Conservation (phyloP, 2,797 vertebrate species). For the Tadarida brasiliensis region DNA sequence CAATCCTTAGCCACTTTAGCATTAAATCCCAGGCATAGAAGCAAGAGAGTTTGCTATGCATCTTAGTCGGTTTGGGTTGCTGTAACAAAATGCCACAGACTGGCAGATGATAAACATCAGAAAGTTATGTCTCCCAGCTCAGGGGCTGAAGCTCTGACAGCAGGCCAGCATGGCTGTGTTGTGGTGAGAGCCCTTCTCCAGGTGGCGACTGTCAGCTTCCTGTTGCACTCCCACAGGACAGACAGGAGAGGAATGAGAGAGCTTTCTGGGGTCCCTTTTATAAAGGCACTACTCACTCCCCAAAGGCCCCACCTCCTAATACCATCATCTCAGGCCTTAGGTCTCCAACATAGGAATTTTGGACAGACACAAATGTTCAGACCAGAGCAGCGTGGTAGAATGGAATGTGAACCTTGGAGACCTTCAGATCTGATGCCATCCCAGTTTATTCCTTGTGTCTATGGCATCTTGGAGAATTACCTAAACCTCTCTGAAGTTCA, state of each 20-base stretch:
- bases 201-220: not conserved
- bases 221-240: not conserved
- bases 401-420: not conserved
- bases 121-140: not conserved
- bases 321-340: not conserved
- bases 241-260: not conserved
- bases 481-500: not conserved
- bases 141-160: not conserved
- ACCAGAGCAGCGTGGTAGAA: not conserved
- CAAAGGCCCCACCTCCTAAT: not conserved
- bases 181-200: not conserved
- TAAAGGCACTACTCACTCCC: not conserved
- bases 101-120: not conserved
- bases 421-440: not conserved
- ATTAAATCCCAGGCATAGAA: not conserved
- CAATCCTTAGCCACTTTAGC: not conserved
- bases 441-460: not conserved
- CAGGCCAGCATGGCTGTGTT: not conserved
- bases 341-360: not conserved
- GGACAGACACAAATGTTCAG: not conserved
- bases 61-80: not conserved
- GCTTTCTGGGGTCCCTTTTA: not conserved
- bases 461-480: not conserved
- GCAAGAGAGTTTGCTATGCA: not conserved
- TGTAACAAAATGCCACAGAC: not conserved